These are phyloP conservation scores for Tipula confusa DNA, from an alignment of 2,888 invertebrate genomes.

Conservation along the genomic window DNA sequence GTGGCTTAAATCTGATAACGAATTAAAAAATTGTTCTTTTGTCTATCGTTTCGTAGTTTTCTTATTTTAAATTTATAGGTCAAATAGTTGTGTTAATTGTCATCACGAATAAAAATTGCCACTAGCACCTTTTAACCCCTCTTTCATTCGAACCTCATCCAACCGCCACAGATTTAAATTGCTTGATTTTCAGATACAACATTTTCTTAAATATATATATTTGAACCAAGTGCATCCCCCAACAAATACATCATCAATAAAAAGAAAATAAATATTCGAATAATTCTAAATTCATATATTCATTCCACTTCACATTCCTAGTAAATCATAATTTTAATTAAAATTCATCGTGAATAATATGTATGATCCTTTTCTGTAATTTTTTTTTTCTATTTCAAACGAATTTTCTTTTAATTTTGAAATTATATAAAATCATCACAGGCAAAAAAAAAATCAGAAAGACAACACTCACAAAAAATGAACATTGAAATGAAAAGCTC, in stretches of 20 bases:
- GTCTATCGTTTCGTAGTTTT: no score
- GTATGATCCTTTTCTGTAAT: background rate
- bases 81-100: no score
- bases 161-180: no score
- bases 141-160: no score
- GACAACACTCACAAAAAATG: background rate
- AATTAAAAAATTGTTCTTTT: no score
- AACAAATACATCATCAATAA: background rate
- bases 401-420: background rate
- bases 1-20: no score
- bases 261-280: background rate
- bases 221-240: no score
- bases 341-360: background rate
- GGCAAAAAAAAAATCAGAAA: background rate
- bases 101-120: no score
- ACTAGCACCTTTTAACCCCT: no score
- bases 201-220: no score
- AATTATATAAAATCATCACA: background rate
- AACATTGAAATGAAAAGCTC: conserved; percentile 8
- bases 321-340: background rate
- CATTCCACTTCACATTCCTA: background rate
- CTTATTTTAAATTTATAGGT: no score
- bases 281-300: background rate
- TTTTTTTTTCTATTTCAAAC: background rate
- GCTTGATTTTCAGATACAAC: no score